Base-by-base conservation (phyloP, 2,113 vertebrate genomes). In the Carlito syrichta region DNA sequence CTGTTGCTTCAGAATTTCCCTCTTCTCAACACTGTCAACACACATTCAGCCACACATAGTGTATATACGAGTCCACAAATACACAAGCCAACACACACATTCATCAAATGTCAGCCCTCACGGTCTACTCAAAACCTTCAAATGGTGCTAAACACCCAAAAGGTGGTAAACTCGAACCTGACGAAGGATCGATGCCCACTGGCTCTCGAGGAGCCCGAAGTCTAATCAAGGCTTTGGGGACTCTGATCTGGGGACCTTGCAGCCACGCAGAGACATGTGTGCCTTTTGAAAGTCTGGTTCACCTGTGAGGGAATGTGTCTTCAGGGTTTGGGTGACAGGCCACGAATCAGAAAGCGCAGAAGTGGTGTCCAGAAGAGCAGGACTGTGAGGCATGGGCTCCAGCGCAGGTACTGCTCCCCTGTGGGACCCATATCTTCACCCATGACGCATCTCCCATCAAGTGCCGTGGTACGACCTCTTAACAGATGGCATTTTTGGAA, bases 1-100 rank as follows among this genome's bases (percentile, higher is more conserved):
- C 91, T 85, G 96, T 54, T 96, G 98, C 84, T 90, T 81, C 25
- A 69, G 54, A 20, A 6, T 88, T 60, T 91, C 62, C 92, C 96
- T 73, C 76, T 68, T 94, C 62, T 78, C 77, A 78, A 91, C 22
- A 7, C 76, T 92, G 62, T 81, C 4, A 84, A 93, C 95, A 90
- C 96, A 25, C 4, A 63, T 63, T 85, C 83, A 90, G 94, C 50
- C 78, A 83, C 92, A 82, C 77, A 11, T 6, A 4, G 78, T 20
- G 32, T 40, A 23, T 30, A 8, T 12, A 45, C 43, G 27, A 86
- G 77, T 48, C 74, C 48, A 91, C 54, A 74, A 58, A 66, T 20
- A 90, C 73, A 40, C 54, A 38, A 8, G 45, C 50, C 56, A 63
- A 78, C 83, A 84, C 69, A 76, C 86, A 52, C 89, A 63, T 43